These are phyloP conservation scores for Melanerpes formicivorus DNA, from an alignment of 2,113 vertebrate genomes.

Conservation along the genomic window DNA sequence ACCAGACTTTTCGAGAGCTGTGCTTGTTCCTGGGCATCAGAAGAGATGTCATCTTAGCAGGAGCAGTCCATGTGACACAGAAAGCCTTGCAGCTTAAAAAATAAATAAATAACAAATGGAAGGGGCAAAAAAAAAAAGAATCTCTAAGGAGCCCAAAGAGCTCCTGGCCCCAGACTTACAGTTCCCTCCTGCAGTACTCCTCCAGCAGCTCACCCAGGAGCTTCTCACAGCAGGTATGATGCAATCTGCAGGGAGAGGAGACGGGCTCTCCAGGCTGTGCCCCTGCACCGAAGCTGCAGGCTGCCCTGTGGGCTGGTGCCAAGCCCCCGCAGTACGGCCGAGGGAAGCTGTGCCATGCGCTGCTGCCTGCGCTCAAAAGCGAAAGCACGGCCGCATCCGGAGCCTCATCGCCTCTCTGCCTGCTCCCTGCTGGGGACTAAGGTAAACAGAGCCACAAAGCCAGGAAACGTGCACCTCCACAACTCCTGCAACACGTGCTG, in stretches of 20 bases:
- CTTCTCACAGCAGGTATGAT: not conserved
- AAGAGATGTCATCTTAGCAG: not conserved
- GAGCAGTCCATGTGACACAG: not conserved
- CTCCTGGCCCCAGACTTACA: conserved; percentile 9
- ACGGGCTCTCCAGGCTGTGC: not conserved
- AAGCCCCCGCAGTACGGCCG: fast-evolving
- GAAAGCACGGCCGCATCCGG: not conserved
- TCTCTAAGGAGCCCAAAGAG: not conserved
- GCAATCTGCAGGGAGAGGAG: not conserved
- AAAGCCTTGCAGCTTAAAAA: not conserved
- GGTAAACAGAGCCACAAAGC: not conserved
- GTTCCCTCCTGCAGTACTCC: not conserved
- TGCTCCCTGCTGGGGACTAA: not conserved
- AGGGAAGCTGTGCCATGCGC: not conserved
- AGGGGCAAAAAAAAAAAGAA: too few species aligned
- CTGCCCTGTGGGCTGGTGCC: not conserved
- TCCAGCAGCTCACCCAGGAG: not conserved
- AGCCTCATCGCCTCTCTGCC: not conserved
- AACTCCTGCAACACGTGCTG: fast-evolving
- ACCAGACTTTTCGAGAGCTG: not conserved
- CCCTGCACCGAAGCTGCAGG: not conserved
- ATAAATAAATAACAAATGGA: too few species aligned
- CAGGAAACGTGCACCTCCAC: not conserved
- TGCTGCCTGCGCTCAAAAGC: not conserved
- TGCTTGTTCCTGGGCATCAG: not conserved